Evolutionary conservation across 2,113 vertebrate species (phyloP), one percentile per base, ranked within the genome.

Genomic region (Tychaedon coryphoeus): DNA sequence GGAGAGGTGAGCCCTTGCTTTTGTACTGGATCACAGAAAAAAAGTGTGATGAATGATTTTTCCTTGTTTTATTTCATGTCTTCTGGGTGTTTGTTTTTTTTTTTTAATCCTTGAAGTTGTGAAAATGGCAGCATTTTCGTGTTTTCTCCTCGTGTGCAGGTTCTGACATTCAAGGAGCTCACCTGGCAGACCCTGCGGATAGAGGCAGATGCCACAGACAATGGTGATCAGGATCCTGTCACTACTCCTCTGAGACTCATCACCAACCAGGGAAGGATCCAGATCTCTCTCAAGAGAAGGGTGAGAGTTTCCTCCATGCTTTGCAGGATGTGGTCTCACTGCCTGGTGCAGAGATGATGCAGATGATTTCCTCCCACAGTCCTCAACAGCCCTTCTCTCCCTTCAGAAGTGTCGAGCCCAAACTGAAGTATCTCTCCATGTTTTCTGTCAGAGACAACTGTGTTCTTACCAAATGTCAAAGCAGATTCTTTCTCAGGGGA

Each of bases 121-220:
- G 54, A 47, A 76, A 56, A n/a, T 36, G 14, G 95, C 48, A 53
- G 7, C 9, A 2, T 87, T 86, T 88, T 83, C 26, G 51, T 29
- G 2, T 33, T 90, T 66, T 51, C 51, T 91, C 16, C 91, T 73
- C 33, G n/a, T 79, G 93, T 80, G 43, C 92, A 99, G 99, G 99
- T 99, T 93, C 96, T 99, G 95, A 99, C 99, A 0, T 99, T 99
- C 97, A 99, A 99, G 96, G 99, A 99, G 97, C 99, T 99, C 81
- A 99, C 99, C 95, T 99, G 99, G 99, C 99, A 99, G 97, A 99
- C 99, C 47, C 98, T 99, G 78, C 97, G 99, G 31, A 99, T 99
- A 80, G 99, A 99, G 94, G 99, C 99, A 22, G 99, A 99, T 92
- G 99, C 99, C 53, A 99, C 99, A 2, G 99, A 99, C 86, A 98